Evolutionary conservation across 1,140 invertebrate genomes (phyloP).

Genomic region (Cephus cinctus): DNA sequence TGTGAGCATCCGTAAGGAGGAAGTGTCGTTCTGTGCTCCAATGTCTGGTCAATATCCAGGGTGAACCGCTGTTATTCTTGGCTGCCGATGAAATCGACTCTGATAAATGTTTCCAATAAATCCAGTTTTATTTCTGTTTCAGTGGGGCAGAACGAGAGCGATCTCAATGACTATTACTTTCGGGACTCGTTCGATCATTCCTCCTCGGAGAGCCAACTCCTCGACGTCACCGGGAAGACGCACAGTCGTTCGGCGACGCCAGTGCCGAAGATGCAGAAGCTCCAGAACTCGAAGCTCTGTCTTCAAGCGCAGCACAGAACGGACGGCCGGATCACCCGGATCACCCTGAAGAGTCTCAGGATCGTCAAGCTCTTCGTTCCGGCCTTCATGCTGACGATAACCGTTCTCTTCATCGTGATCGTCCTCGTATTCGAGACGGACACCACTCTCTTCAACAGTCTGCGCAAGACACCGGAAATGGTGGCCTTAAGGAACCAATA

Average conservation of each 20-base stretch:
- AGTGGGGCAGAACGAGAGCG: conserved; percentile 47
- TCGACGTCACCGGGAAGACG: conserved; percentile 55
- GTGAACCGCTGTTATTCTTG: too few species aligned
- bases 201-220: conserved; percentile 69
- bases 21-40: too few species aligned
- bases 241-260: conserved; percentile 54
- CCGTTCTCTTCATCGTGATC: conserved; percentile 64
- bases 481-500: conserved; percentile 75
- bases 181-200: conserved; percentile 78
- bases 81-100: too few species aligned
- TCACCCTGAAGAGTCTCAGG: conserved; percentile 58
- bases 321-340: conserved; percentile 23
- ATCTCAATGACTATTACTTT: conserved; percentile 66
- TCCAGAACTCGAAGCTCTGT: conserved; percentile 53
- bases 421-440: conserved; percentile 76
- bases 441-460: conserved; percentile 64
- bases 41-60: too few species aligned
- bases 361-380: conserved; percentile 69
- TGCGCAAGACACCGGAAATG: conserved; percentile 78
- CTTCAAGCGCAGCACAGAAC: conserved; percentile 36
- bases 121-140: conserved; percentile 37
- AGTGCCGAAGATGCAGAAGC: conserved; percentile 60
- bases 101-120: too few species aligned
- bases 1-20: too few species aligned
- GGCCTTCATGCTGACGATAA: conserved; percentile 67